phyloP scores from a whole-genome alignment of 2,888 invertebrate genomes.

The Sminthurinus aureus region DNA sequence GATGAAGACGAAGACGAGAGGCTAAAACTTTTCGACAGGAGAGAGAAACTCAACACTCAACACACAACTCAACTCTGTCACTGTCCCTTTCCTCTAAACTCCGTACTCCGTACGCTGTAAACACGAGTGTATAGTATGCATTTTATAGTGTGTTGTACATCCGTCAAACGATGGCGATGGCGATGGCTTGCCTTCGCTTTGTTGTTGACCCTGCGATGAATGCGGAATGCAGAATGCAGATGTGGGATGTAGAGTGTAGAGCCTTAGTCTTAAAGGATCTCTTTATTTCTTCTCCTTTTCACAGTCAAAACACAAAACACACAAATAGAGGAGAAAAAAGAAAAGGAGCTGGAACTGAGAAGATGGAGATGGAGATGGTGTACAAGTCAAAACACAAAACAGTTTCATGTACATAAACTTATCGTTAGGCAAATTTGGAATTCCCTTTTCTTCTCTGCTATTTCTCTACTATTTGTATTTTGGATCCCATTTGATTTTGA shows the following conservation, averaged over 20 bases:
- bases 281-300: not conserved
- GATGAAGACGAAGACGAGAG: not conserved
- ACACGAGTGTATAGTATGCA: too few relatives aligned
- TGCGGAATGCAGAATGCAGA: conserved; percentile 6
- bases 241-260: not conserved
- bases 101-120: not conserved
- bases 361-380: too few relatives aligned
- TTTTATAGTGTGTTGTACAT: too few relatives aligned
- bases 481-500: too few relatives aligned
- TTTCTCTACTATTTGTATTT: not conserved
- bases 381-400: too few relatives aligned
- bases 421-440: not conserved
- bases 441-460: not conserved
- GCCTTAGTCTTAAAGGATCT: conserved; percentile 9
- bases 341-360: too few relatives aligned
- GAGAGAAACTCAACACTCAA: too few relatives aligned
- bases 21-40: not conserved
- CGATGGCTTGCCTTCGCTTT: not conserved
- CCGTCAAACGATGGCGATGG: not conserved
- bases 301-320: not conserved
- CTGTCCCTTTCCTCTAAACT: not conserved
- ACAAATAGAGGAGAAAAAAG: not conserved
- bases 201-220: conserved; percentile 11
- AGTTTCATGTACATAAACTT: too few relatives aligned
- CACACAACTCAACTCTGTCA: not conserved